Evolutionary conservation across 2,888 invertebrate species (phyloP), one percentile per base, ranked within the genome.

Genomic region (Stenchaetothrips biformis): DNA sequence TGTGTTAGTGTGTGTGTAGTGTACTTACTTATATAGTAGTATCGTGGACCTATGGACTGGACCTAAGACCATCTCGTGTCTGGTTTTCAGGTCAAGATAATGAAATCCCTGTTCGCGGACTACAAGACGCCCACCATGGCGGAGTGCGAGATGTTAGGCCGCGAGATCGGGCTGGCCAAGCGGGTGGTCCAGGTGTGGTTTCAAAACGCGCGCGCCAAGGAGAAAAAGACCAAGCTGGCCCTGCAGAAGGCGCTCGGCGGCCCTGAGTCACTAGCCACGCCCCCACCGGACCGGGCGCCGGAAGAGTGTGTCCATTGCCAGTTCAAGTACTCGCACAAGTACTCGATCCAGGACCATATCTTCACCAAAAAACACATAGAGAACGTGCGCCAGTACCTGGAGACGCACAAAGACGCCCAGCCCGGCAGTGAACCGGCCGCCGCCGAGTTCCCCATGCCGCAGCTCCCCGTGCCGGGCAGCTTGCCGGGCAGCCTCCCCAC

Each of bases 41-140:
- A 11, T 25, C 21, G 67, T 74, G 67, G 25, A 74, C 67, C 25
- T 25, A 25, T 74, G 67, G 11, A 74, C 67, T 74, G 21, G 67
- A 74, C 67, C 67, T 74, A 74, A 74, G 67, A 74, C 67, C 67
- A 25, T 74, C 67, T 74, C 67, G 67, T 74, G 67, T 74, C 67
- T 74, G 67, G 67, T 90, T 96, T n/a, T 67, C 96, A 97, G 90
- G 95, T 98, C 79, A 95, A 96, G 88, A 93, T 98, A 83, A 97
- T 99, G 96, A 98, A 98, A 88, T 92, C 93, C 82, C 89, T 99
- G 83, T 99, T 98, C 88, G 89, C 90, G 84, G 97, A 98, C 87
- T 98, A 98, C 89, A 98, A 98, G 88, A 98, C 98, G 80, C 98
- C 98, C 37, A 97, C 97, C 78, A 98, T 98, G 97, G 94, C 95